Evolutionary conservation across 2,113 vertebrate species (phyloP), one percentile per base, ranked within the genome.

Genomic region (Halcyon malimbica): DNA sequence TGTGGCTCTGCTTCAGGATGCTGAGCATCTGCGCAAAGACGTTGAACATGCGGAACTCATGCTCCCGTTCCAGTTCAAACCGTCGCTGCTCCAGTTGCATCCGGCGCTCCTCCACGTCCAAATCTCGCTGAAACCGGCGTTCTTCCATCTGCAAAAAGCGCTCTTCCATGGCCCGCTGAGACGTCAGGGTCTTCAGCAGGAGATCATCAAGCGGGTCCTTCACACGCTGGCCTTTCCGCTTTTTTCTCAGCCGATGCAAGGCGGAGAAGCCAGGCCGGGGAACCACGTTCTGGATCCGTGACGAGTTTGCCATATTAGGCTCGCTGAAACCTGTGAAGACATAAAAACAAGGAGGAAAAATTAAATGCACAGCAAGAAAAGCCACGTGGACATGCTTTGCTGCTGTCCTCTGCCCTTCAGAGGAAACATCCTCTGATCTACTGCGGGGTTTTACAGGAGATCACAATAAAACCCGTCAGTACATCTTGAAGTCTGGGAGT

Each of bases 1-100:
- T 67, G 10, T 95, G 92, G 62, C 87, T 94, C 81, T 97, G 97
- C 35, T 96, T 97, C 2, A 98, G 87, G 93, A 98, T 94, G 56
- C 62, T 94, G 68, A 97, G 57, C 94, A 97, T 98, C 70, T 98
- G 98, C 3, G 98, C 96, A 19, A 99, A 98, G 88, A 99, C 94
- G 5, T 44, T 96, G 95, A 98, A 97, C 92, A 99, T 98, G 59
- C 98, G 98, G 28, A 98, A 97, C 95, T 99, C 98, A 2, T 99
- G 98, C 51, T 99, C 98, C 5, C 97, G 86, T 83, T 98, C 98
- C 96, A 98, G 97, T 56, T 99, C 98, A 3, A 97, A 87, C 28
- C 98, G 97, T 31, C 96, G 97, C 91, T 99, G 98, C 92, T 99
- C 99, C 94, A 98, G 94, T 12, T 98, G 98, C 87, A 98, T 97